Evolutionary conservation across 92 coral and sea anemone genomes (phyloP).

Genomic region (Epizoanthus ramosus): DNA sequence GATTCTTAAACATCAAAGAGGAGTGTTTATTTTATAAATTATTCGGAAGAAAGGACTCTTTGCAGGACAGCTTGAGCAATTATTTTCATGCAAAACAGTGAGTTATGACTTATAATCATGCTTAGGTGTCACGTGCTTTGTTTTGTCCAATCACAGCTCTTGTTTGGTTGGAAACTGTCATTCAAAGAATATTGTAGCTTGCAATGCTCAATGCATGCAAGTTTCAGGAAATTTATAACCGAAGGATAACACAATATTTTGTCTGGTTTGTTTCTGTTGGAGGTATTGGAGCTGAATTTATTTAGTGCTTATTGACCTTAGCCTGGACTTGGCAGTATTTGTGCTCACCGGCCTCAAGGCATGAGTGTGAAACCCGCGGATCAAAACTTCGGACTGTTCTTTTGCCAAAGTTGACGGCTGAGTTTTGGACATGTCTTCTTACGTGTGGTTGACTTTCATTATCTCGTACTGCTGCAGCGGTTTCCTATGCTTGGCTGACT

Average conservation of each 20-base stretch:
- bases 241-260: slow-evolving; percentile 34
- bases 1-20: background rate
- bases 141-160: slow-evolving; percentile 56
- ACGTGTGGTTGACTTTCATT: slow-evolving; percentile 33
- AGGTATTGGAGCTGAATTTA: slow-evolving; percentile 8
- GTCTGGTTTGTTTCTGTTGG: background rate
- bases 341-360: background rate
- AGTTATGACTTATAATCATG: slow-evolving; percentile 14
- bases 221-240: slow-evolving; percentile 5
- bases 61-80: slow-evolving; percentile 12
- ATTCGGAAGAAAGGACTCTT: slow-evolving; percentile 19
- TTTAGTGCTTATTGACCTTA: background rate
- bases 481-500: slow-evolving; percentile 50
- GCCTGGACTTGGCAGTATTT: slow-evolving; percentile 2
- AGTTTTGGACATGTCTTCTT: slow-evolving; percentile 43
- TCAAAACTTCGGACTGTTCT: slow-evolving; percentile 38
- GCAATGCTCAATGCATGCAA: slow-evolving; percentile 21
- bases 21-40: slow-evolving; percentile 19
- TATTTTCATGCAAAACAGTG: slow-evolving; percentile 37
- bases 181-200: slow-evolving; percentile 40
- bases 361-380: background rate
- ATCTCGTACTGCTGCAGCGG: slow-evolving; percentile 35
- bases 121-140: slow-evolving; percentile 57
- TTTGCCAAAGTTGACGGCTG: slow-evolving; percentile 53
- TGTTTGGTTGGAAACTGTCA: slow-evolving; percentile 70